Evolutionary conservation across 2,888 invertebrate genomes (phyloP).

Genomic region (Plebejus argus): DNA sequence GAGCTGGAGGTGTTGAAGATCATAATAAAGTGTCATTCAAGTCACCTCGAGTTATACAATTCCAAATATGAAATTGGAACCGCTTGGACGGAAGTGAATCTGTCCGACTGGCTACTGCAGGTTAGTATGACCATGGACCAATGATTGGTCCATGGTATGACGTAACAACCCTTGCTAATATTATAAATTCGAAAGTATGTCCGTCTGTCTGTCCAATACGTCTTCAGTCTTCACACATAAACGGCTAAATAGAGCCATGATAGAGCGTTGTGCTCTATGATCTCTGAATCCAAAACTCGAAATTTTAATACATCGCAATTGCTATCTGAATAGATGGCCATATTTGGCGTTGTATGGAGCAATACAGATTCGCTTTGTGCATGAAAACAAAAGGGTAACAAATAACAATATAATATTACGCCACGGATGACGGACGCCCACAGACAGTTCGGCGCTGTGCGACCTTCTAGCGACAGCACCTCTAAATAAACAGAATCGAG

Average conservation of each 20-base stretch:
- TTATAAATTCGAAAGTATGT: too few species aligned
- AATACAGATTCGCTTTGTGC: slow-evolving; percentile 17
- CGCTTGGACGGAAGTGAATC: neutral
- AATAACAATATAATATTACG: slow-evolving; percentile 53
- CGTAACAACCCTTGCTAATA: too few species aligned
- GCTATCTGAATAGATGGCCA: neutral
- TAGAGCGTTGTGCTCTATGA: too few species aligned
- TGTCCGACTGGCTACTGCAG: too few species aligned
- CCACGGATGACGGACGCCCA: slow-evolving; percentile 52
- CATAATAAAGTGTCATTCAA: neutral
- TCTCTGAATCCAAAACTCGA: neutral
- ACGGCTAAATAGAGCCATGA: too few species aligned
- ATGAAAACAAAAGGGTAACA: slow-evolving; percentile 55
- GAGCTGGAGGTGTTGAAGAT: neutral
- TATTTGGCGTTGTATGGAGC: neutral
- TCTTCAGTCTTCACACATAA: too few species aligned
- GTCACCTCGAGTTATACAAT: neutral
- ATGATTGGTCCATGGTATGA: too few species aligned
- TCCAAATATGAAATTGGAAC: slow-evolving; percentile 6
- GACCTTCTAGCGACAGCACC: slow-evolving; percentile 14
- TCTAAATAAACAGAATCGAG: neutral
- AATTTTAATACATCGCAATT: neutral
- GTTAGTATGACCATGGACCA: too few species aligned
- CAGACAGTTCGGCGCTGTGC: slow-evolving; percentile 39
- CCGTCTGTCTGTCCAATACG: too few species aligned